Conservation (phyloP, 1,140 invertebrate species). For the Pseudomyrmex gracilis region DNA sequence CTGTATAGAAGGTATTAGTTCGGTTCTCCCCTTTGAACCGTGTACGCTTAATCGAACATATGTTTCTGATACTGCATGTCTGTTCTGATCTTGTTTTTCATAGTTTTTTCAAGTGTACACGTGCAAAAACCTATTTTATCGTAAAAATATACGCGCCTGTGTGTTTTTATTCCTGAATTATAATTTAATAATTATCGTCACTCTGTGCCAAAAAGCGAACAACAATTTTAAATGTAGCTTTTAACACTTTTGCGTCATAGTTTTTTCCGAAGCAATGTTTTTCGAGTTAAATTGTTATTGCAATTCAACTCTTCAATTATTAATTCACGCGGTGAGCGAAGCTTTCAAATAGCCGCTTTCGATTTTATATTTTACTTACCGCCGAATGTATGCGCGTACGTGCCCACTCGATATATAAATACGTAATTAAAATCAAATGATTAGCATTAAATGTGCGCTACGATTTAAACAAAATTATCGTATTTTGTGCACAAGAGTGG, state of each 20-base stretch:
- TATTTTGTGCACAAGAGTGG: constrained; percentile 34
- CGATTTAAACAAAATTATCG: constrained; percentile 58
- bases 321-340: background rate
- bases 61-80: constrained; percentile 10
- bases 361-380: constrained; percentile 28
- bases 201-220: too few species aligned
- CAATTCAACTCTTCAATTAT: background rate
- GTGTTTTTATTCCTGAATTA: too few species aligned
- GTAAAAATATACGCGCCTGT: too few species aligned
- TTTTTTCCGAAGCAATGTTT: background rate
- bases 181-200: too few species aligned
- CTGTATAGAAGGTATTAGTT: constrained; percentile 44
- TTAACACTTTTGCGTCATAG: background rate
- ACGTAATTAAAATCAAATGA: constrained; percentile 57
- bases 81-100: background rate
- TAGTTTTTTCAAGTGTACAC: too few species aligned
- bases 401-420: constrained; percentile 15
- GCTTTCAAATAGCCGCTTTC: constrained; percentile 18
- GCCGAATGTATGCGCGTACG: background rate
- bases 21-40: background rate
- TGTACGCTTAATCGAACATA: background rate
- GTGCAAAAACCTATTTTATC: too few species aligned
- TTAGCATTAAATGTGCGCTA: constrained; percentile 46
- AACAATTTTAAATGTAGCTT: background rate
- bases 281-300: background rate